Conservation (phyloP, 92 coral and sea anemone species). For the Pocillopora grandis region DNA sequence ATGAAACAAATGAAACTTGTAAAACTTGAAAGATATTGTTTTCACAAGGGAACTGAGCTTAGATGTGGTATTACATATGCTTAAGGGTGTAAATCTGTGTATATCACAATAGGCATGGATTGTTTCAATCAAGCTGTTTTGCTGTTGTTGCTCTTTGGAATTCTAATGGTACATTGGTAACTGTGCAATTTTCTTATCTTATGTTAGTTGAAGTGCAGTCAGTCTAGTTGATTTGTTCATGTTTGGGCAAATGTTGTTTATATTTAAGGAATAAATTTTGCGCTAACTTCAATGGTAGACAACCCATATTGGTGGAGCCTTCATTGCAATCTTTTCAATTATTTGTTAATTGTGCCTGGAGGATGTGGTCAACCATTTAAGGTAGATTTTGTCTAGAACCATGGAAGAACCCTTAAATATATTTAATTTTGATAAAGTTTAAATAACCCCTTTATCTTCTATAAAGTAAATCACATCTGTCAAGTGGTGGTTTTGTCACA, state of each 20-base stretch:
- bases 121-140: not conserved
- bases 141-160: not conserved
- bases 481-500: not conserved
- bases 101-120: not conserved
- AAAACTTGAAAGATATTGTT: too few relatives aligned
- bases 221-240: not conserved
- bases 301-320: not conserved
- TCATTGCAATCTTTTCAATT: not conserved
- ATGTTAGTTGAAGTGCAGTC: not conserved
- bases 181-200: not conserved
- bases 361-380: not conserved
- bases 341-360: not conserved
- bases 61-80: not conserved
- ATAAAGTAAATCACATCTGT: not conserved
- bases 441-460: not conserved
- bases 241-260: constrained; percentile 6
- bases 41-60: not conserved
- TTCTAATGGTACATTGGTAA: not conserved
- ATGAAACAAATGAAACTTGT: too few relatives aligned
- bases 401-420: not conserved
- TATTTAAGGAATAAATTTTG: not conserved
- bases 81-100: not conserved
- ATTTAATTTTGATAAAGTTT: not conserved
- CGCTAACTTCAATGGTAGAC: not conserved
- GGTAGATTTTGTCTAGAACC: not conserved